These are phyloP conservation scores for Rhinoderma darwinii DNA, from an alignment of 2,113 vertebrate species.

Conservation along the genomic window DNA sequence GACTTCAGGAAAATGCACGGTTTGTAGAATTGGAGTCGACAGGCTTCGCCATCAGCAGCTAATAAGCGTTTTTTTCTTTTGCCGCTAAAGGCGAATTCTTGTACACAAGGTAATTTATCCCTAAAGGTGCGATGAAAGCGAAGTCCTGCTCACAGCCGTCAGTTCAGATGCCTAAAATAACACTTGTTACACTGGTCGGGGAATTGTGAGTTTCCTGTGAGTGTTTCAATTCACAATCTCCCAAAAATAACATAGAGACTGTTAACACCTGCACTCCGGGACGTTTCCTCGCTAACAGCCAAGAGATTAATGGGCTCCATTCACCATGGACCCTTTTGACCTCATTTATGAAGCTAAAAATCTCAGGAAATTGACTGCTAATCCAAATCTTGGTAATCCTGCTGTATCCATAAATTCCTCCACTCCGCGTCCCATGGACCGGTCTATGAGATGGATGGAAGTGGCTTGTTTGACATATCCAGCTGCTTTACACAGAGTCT, in stretches of 20 bases:
- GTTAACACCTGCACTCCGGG: slow-evolving; percentile 79
- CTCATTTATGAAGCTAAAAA: slow-evolving; percentile 74
- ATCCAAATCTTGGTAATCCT: slow-evolving; percentile 73
- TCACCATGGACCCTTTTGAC: slow-evolving; percentile 73
- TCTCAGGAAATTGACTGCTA: slow-evolving; percentile 74
- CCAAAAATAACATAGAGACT: slow-evolving; percentile 80
- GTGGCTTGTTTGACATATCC: too few species aligned
- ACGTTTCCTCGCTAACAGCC: slow-evolving; percentile 72
- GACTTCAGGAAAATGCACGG: background rate
- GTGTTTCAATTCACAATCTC: slow-evolving; percentile 76
- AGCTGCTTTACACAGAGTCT: background rate
- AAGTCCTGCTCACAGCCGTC: slow-evolving; percentile 69
- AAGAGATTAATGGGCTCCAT: slow-evolving; percentile 78
- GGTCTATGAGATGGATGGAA: slow-evolving; percentile 3
- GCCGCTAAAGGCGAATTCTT: slow-evolving; percentile 65
- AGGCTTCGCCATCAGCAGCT: background rate
- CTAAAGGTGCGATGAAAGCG: slow-evolving; percentile 77
- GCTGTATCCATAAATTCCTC: slow-evolving; percentile 59
- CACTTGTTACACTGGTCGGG: slow-evolving; percentile 78
- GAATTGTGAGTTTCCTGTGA: slow-evolving; percentile 76
- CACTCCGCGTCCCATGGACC: background rate
- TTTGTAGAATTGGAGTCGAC: background rate
- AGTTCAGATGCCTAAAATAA: slow-evolving; percentile 82
- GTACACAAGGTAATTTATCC: slow-evolving; percentile 64
- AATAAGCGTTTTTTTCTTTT: slow-evolving; percentile 21